Evolutionary conservation across 2,113 vertebrate species (phyloP).

Genomic region (Oncorhynchus kisutch): DNA sequence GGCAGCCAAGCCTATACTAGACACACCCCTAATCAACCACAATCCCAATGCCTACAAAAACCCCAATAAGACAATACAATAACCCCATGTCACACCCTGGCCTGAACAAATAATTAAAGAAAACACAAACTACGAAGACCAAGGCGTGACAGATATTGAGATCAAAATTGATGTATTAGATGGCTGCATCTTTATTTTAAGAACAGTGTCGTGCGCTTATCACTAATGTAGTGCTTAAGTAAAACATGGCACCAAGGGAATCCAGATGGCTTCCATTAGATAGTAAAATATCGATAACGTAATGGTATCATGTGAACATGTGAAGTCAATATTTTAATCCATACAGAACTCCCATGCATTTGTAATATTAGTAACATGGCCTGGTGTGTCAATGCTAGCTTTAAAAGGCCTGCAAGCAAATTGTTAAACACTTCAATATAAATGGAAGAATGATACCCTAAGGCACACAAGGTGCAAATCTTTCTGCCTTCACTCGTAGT

Average conservation of each 20-base stretch:
- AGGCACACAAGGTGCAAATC: not conserved
- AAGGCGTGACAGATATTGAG: no score
- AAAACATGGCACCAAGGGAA: not conserved
- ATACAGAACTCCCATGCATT: not conserved
- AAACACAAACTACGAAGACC: no score
- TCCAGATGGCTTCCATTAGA: not conserved
- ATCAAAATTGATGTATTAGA: no score
- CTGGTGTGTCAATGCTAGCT: not conserved
- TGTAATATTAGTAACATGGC: not conserved
- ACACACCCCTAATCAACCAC: no score
- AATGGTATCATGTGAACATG: not conserved
- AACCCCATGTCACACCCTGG: no score
- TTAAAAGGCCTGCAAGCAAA: not conserved
- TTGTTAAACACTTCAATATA: not conserved
- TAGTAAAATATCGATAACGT: not conserved
- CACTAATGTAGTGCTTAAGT: not conserved
- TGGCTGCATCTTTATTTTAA: not conserved
- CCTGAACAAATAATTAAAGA: no score
- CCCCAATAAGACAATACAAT: no score
- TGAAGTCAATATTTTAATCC: not conserved
- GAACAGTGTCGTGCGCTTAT: not conserved
- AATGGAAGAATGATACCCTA: no score
- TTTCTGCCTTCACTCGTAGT: not conserved
- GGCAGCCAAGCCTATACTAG: no score
- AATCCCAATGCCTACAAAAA: no score